A percentile compares a stretch with the other conserved stretches of the same genome.
Evolutionary conservation across 2,797 vertebrate genomes (phyloP).

Genomic region (Fundulus diaphanus): DNA sequence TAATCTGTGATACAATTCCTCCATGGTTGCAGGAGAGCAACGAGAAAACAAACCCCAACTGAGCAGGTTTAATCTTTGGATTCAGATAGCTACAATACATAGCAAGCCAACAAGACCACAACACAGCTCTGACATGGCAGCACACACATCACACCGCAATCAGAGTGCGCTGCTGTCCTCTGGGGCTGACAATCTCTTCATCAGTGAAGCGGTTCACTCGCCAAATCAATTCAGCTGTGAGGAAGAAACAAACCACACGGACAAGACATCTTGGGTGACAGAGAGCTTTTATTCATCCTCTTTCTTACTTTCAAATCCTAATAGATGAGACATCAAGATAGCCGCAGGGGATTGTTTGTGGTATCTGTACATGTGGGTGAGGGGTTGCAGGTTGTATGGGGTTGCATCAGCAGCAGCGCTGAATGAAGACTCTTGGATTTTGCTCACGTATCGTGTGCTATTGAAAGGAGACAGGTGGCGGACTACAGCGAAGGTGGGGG

Average conservation of each 20-base stretch:
- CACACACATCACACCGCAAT: conserved; percentile 45
- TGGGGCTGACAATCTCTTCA: conserved; percentile 65
- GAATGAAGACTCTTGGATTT: conserved; percentile 73
- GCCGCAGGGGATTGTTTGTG: conserved; percentile 62
- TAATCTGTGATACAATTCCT: conserved; percentile 65
- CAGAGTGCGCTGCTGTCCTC: conserved; percentile 54
- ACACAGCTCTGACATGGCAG: conserved; percentile 46
- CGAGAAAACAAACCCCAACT: conserved; percentile 58
- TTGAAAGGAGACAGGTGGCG: conserved; percentile 79
- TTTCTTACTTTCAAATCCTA: conserved; percentile 73
- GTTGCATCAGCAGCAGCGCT: conserved; percentile 75
- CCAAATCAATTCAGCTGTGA: conserved; percentile 69
- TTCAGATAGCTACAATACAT: conserved; percentile 59
- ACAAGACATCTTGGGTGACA: conserved; percentile 72
- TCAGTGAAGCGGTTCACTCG: conserved; percentile 63
- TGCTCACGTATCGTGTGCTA: conserved; percentile 68
- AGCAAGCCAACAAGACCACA: conserved; percentile 43
- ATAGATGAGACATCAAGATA: conserved; percentile 78
- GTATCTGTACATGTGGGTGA: conserved; percentile 23
- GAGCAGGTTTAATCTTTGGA: conserved; percentile 69
- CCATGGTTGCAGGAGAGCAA: conserved; percentile 50
- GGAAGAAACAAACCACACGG: conserved; percentile 62
- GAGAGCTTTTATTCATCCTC: conserved; percentile 72
- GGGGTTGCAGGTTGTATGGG: conserved; percentile 59
- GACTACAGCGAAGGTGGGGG: conserved; percentile 46